phyloP scores from a whole-genome alignment of 2,113 vertebrate species.

The Erpornis zantholeuca region DNA sequence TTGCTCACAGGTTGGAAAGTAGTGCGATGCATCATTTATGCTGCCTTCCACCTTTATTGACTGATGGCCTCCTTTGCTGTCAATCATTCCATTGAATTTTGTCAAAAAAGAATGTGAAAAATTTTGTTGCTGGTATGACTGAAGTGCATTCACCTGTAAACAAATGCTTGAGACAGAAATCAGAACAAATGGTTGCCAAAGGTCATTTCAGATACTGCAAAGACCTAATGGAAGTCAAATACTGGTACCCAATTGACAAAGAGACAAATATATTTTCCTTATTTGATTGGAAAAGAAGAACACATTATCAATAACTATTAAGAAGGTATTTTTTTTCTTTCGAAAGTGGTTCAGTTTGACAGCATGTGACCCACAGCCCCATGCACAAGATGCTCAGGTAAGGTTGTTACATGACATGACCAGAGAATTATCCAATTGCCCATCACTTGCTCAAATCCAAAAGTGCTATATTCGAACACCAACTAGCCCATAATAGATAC shows the following conservation, averaged over 20 bases:
- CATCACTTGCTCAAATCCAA: neutral
- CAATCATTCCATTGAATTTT: slow-evolving; percentile 41
- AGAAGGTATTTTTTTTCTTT: neutral
- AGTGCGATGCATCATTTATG: slow-evolving; percentile 59
- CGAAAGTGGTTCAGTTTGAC: neutral
- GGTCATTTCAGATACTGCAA: neutral
- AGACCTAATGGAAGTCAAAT: neutral
- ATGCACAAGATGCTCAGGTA: neutral
- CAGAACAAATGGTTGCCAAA: neutral
- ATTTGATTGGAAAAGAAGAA: neutral
- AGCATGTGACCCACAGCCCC: neutral
- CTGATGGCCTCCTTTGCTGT: slow-evolving; percentile 34
- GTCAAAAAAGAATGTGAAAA: slow-evolving; percentile 16
- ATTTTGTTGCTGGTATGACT: neutral
- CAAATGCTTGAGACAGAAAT: slow-evolving; percentile 16
- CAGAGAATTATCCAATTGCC: neutral
- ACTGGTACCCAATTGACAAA: neutral
- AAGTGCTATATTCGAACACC: neutral
- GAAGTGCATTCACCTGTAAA: slow-evolving; percentile 25
- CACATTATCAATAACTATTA: neutral
- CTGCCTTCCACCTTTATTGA: slow-evolving; percentile 47
- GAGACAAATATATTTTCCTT: neutral
- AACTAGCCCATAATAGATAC: neutral
- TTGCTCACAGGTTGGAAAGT: slow-evolving; percentile 36
- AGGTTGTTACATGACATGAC: neutral